phyloP scores from a whole-genome alignment of 2,797 vertebrate species.

The Sebastes baramenuke region DNA sequence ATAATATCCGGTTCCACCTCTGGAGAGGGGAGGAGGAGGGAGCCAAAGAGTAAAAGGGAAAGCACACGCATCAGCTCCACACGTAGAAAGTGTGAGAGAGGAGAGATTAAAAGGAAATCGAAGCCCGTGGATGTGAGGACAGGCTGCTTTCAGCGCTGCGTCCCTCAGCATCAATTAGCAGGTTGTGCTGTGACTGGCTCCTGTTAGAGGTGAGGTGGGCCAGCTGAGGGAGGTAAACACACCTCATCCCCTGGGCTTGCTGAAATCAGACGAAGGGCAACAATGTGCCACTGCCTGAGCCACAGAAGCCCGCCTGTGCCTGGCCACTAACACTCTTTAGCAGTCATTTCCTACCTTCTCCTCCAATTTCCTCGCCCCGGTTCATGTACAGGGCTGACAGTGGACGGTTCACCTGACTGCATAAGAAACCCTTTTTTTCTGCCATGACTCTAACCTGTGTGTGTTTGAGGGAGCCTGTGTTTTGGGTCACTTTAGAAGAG shows the following conservation, averaged over 20 bases:
- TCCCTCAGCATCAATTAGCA: conserved; percentile 82
- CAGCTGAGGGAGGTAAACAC: conserved; percentile 76
- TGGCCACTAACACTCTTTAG: conserved; percentile 68
- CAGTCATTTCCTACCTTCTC: conserved; percentile 85
- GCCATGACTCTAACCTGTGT: conserved; percentile 26
- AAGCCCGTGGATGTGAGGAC: conserved; percentile 74
- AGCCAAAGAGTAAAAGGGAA: too few relatives aligned
- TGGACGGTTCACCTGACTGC: conserved; percentile 61
- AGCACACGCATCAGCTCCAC: conserved; percentile 13
- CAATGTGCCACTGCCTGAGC: conserved; percentile 73
- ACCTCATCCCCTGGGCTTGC: conserved; percentile 66
- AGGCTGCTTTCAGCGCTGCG: conserved; percentile 72
- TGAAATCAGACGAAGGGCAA: conserved; percentile 70
- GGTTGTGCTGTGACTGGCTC: conserved; percentile 74
- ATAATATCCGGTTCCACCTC: conserved; percentile 79
- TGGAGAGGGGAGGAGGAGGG: conserved; percentile 35
- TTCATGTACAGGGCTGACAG: conserved; percentile 60
- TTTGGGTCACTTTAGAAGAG: conserved; percentile 24
- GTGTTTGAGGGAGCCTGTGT: conserved; percentile 33
- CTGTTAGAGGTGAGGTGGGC: conserved; percentile 68
- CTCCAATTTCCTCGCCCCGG: conserved; percentile 81
- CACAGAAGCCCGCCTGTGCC: conserved; percentile 78
- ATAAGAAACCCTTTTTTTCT: conserved; percentile 69
- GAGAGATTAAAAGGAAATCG: conserved; percentile 70
- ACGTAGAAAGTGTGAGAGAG: background rate